These are phyloP conservation scores for Macropis europaea DNA, from an alignment of 2,888 invertebrate species.

Conservation along the genomic window DNA sequence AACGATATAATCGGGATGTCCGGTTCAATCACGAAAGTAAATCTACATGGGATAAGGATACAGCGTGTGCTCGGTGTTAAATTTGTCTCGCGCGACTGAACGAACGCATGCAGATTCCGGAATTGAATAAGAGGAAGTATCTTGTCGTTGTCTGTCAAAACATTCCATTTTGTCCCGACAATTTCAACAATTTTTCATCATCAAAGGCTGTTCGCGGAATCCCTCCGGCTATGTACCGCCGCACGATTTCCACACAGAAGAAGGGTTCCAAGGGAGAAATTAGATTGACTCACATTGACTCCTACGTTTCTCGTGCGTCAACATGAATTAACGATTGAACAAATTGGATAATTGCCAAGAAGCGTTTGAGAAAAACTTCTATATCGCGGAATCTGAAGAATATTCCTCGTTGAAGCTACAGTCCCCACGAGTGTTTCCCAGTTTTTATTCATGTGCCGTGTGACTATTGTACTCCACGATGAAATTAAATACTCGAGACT, in stretches of 20 bases:
- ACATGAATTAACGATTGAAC: constrained; percentile 72
- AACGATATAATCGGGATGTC: too few species aligned
- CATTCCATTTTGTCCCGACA: constrained; percentile 29
- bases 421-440: too few species aligned
- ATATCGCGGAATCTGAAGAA: background rate
- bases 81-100: too few species aligned
- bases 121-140: constrained; percentile 34
- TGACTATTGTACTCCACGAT: too few species aligned
- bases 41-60: too few species aligned
- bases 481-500: too few species aligned
- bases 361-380: constrained; percentile 42
- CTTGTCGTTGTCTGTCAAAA: constrained; percentile 42
- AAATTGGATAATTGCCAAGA: constrained; percentile 75
- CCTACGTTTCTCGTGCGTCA: constrained; percentile 59
- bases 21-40: too few species aligned
- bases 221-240: constrained; percentile 56
- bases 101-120: too few species aligned
- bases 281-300: constrained; percentile 73
- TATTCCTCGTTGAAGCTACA: too few species aligned
- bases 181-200: constrained; percentile 45
- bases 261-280: constrained; percentile 9
- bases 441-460: too few species aligned
- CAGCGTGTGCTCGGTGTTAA: too few species aligned
- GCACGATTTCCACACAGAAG: too few species aligned
- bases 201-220: constrained; percentile 46